phyloP scores from a whole-genome alignment of 2,113 vertebrate species.

The Ivindomyrus marchei region DNA sequence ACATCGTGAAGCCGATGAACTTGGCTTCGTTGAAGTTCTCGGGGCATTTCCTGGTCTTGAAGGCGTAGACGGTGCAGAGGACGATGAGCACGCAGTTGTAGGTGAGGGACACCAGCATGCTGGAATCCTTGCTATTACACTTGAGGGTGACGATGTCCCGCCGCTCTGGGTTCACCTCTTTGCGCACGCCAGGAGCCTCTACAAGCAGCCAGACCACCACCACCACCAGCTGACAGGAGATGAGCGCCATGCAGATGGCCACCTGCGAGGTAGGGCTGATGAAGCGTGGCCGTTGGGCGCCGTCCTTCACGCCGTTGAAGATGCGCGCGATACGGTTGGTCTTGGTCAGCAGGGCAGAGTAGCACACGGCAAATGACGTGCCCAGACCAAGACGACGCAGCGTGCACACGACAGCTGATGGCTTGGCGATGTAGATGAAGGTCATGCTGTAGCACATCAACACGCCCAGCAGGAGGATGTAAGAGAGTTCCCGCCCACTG shows the following conservation, averaged over 20 bases:
- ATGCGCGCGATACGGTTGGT: conserved; percentile 95
- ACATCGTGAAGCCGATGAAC: conserved; percentile 99
- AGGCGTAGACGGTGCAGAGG: conserved; percentile 95
- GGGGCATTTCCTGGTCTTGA: conserved; percentile 96
- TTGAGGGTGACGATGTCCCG: conserved; percentile 87
- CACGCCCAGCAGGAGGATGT: conserved; percentile 86
- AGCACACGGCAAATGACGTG: conserved; percentile 91
- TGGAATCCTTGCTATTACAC: conserved; percentile 88
- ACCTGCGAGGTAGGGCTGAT: conserved; percentile 94
- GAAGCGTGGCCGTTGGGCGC: conserved; percentile 84
- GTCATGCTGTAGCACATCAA: conserved; percentile 98
- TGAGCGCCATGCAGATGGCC: conserved; percentile 85
- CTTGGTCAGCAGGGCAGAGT: conserved; percentile 93
- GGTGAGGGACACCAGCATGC: conserved; percentile 90
- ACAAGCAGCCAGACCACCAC: conserved; percentile 88
- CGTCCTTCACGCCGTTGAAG: conserved; percentile 87
- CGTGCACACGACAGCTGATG: conserved; percentile 80
- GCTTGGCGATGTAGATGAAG: conserved; percentile 90
- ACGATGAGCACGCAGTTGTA: conserved; percentile 95
- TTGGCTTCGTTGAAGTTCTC: conserved; percentile 99
- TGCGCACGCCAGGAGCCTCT: conserved; percentile 84
- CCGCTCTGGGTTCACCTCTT: conserved; percentile 83
- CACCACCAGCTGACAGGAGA: conserved; percentile 91
- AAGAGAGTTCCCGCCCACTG: conserved; percentile 90
- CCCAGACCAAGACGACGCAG: conserved; percentile 85